Evolutionary conservation across 2,888 invertebrate species (phyloP), one percentile per base, ranked within the genome.

Genomic region (Mellilla xanthometata): DNA sequence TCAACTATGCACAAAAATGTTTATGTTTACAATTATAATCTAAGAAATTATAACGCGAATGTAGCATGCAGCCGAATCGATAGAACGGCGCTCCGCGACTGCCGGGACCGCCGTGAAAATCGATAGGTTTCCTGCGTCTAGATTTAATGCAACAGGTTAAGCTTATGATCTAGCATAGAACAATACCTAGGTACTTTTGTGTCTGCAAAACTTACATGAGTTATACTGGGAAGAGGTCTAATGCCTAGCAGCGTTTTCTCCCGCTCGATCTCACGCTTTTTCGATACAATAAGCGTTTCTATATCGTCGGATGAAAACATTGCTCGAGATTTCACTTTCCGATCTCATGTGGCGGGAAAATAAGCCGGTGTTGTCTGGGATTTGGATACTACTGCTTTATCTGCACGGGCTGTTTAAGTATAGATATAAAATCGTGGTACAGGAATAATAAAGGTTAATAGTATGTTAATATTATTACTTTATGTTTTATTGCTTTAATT

Each of bases 201-300:
- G 24, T 28, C 7, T 12, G 15, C 11, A 7, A 38, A 33, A 72
- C 69, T 73, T 57, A 76, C 76, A 22, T 56, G 49, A 12, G 15
- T 31, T 38, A 52, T 55, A 28, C 54, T 52, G 19, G 49, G 49
- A 22, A 60, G 49, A 12, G 65, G 56, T 24, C 56, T 49, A 41
- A 83, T 58, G 22, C 86, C 86, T 38, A 89, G 65, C 48, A 59
- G 56, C 12, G 58, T 65, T 81, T 88, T 89, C 73, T 89, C 89
- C 47, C 68, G 71, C 63, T 84, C 74, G 65, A 89, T 82, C 69
- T 83, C 82, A 71, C 73, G 75, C 65, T 73, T 85, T 81, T 89
- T 89, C 70, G 63, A 71, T 35, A 70, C 60, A 79, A 89, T 87
- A 69, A 88, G 68, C 68, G 68, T 84, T 80, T 88, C 88, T 78